A percentile compares a stretch with the other conserved stretches of the same genome.
phyloP scores from a whole-genome alignment of 2,888 invertebrate species.

The Deroplatys truncata region DNA sequence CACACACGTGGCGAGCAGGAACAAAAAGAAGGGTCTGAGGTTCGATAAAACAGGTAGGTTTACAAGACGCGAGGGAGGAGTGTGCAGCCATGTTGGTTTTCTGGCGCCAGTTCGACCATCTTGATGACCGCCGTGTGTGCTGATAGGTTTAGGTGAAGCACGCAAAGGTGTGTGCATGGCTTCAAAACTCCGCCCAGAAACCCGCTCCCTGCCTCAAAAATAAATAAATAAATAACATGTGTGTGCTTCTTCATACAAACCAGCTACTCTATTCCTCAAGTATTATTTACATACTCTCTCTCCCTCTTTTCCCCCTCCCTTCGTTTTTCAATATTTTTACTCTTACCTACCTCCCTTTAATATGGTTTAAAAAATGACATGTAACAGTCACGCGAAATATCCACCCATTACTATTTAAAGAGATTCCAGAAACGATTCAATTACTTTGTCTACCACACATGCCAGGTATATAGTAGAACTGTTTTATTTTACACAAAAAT shows the following conservation, averaged over 20 bases:
- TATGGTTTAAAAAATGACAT: too few species aligned
- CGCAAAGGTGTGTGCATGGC: neutral
- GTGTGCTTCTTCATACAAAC: neutral
- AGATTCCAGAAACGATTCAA: too few species aligned
- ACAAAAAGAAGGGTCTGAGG: neutral
- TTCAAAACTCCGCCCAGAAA: neutral
- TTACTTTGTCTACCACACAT: too few species aligned
- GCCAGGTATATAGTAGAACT: too few species aligned
- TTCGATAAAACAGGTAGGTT: neutral
- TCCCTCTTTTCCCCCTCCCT: too few species aligned
- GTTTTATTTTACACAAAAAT: too few species aligned
- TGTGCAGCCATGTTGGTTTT: constrained; percentile 3
- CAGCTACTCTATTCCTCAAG: neutral
- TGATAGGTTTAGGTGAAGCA: neutral
- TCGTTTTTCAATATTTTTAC: too few species aligned
- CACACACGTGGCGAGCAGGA: neutral
- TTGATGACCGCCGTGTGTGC: constrained; percentile 3
- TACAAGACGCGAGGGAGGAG: neutral
- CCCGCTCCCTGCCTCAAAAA: neutral
- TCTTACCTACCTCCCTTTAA: too few species aligned
- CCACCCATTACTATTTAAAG: too few species aligned
- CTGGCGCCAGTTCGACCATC: constrained; percentile 16
- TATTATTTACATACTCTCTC: too few species aligned
- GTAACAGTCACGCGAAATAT: too few species aligned
- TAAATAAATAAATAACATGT: neutral